Conservation (phyloP, 2,797 vertebrate species). For the Pseudomugil tenellus region DNA sequence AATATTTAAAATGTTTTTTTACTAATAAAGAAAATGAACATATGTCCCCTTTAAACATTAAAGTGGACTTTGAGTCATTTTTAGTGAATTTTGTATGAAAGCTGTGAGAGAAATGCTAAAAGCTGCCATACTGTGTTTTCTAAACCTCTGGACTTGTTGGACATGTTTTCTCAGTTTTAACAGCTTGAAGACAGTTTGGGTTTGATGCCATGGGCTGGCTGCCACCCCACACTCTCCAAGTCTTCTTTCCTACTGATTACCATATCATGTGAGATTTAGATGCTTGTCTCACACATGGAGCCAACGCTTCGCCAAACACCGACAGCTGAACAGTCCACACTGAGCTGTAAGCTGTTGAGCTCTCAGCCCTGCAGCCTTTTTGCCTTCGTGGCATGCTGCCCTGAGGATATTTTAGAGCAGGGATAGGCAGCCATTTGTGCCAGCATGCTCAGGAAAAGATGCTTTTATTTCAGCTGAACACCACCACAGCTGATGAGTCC, state of each 20-base stretch:
- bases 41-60: background rate
- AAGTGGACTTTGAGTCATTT: background rate
- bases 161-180: constrained; percentile 4
- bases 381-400: constrained; percentile 45
- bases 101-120: background rate
- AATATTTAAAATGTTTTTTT: background rate
- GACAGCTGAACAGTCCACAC: constrained; percentile 30
- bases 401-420: constrained; percentile 60
- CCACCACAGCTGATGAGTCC: constrained; percentile 30
- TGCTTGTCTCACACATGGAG: constrained; percentile 23
- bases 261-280: constrained; percentile 24
- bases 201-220: constrained; percentile 25
- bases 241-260: constrained; percentile 20
- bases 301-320: constrained; percentile 12
- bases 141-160: background rate
- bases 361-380: constrained; percentile 40
- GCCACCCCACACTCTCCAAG: background rate
- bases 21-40: background rate
- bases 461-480: constrained; percentile 42
- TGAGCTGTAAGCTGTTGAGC: constrained; percentile 37
- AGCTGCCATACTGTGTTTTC: background rate
- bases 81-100: background rate
- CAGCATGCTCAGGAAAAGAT: constrained; percentile 33
- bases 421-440: constrained; percentile 41
- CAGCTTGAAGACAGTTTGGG: constrained; percentile 10